Evolutionary conservation across 2,797 vertebrate species (phyloP), one percentile per base, ranked within the genome.

Genomic region (Echeneis naucrates): DNA sequence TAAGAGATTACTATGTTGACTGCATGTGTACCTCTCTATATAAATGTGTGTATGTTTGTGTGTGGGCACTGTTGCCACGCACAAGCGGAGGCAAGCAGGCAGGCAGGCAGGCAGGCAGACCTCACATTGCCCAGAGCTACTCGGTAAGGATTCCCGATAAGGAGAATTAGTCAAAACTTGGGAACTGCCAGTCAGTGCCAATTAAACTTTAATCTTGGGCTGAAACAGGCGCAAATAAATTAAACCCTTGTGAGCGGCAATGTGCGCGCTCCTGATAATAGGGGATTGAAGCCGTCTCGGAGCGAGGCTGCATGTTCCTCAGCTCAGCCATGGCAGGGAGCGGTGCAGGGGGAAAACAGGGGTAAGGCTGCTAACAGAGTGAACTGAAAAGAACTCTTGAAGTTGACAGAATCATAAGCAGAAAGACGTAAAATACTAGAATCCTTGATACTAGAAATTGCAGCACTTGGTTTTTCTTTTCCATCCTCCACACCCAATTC

Each of bases 171-270:
- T 95, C 93, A 94, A 95, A 95, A 95, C 95, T 95, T 95, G 94
- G 93, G 93, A 94, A 94, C 94, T 95, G 94, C 94, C 94, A 95
- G 94, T 95, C 94, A 94, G 93, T 92, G 92, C 93, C 93, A 95
- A 94, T 95, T 95, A 95, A 95, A 95, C 94, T 95, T 95, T 95
- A 95, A 95, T 95, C 94, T 95, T 92, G 89, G 93, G 92, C 94
- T 94, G 94, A 95, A 95, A 95, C 95, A 95, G 94, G 94, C 95
- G 94, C 94, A 95, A 95, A 95, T 95, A 95, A 95, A 95, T 95
- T 94, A 95, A 95, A 95, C 92, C 92, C 93, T 95, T 93, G 92
- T 95, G 93, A 94, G 91, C 90, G 86, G 94, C 94, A 95, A 95
- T 95, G 94, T 95, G 94, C 84, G 78, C 91, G 91, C 90, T 91